Percentiles rank a stretch among this genome's conserved stretches.
Conservation (phyloP, 2,888 invertebrate species). For the Cecidostiba fungosa region DNA sequence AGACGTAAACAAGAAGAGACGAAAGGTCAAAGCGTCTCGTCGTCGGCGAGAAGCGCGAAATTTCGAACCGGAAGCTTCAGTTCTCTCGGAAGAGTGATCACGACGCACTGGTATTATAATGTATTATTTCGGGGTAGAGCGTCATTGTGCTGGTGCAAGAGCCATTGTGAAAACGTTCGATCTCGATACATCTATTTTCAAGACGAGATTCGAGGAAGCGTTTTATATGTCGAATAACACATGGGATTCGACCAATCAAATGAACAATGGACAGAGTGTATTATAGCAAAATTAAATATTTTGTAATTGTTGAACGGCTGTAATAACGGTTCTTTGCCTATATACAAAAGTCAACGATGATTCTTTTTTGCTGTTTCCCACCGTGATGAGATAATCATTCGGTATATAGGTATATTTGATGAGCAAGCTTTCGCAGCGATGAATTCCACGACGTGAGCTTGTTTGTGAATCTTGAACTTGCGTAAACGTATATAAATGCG, state of each 20-base stretch:
- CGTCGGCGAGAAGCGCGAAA: too few relatives aligned
- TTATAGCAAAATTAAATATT: too few relatives aligned
- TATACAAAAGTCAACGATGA: not conserved
- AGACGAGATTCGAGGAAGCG: not conserved
- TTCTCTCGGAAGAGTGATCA: not conserved
- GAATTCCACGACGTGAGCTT: not conserved
- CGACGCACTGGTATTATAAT: not conserved
- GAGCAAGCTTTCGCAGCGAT: too few relatives aligned
- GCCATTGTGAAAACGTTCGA: conserved; percentile 41
- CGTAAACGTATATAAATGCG: not conserved
- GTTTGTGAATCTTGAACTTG: not conserved
- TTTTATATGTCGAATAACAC: too few relatives aligned
- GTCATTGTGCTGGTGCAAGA: not conserved
- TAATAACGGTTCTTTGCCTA: not conserved
- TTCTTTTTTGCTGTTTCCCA: not conserved
- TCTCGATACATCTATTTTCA: conserved; percentile 42
- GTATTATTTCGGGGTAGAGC: not conserved
- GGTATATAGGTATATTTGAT: conserved; percentile 3
- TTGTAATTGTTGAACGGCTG: not conserved
- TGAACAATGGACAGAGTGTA: too few relatives aligned
- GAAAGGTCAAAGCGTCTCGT: too few relatives aligned
- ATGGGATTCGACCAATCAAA: too few relatives aligned
- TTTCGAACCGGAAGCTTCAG: too few relatives aligned
- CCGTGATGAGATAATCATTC: conserved; percentile 8
- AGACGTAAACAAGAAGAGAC: too few relatives aligned